A percentile compares a stretch with the other conserved stretches of the same genome.
Conservation (phyloP, 2,797 vertebrate species). For the Platyrinchus mystaceus region DNA sequence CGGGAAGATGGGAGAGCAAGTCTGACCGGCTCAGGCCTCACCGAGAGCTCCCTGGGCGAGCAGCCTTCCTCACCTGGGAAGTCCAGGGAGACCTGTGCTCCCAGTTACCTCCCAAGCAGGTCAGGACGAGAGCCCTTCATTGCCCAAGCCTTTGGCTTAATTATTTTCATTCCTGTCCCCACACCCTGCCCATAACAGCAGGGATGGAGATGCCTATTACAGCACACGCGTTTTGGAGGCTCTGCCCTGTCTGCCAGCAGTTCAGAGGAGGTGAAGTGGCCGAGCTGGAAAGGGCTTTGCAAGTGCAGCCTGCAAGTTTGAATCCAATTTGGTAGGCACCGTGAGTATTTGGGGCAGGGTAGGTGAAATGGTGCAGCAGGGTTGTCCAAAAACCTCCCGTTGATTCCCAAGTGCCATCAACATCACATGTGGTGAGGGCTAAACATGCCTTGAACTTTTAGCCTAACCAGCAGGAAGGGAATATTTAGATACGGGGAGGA, state of each 20-base stretch:
- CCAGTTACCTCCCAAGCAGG: constrained; percentile 46
- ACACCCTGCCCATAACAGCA: constrained; percentile 44
- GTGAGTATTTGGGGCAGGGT: background rate
- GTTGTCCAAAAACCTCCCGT: background rate
- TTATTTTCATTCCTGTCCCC: constrained; percentile 56
- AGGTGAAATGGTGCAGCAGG: background rate
- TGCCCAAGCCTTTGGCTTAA: constrained; percentile 20
- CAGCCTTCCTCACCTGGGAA: constrained; percentile 27
- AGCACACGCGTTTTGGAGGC: background rate
- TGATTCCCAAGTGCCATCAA: background rate
- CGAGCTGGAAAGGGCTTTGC: background rate
- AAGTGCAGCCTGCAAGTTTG: background rate
- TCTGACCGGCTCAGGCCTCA: constrained; percentile 14
- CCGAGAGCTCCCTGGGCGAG: background rate
- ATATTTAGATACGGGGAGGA: background rate
- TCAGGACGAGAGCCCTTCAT: constrained; percentile 37
- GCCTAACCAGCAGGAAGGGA: background rate
- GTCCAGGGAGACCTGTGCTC: background rate
- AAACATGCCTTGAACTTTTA: background rate
- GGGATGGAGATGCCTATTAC: constrained; percentile 20
- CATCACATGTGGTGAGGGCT: background rate
- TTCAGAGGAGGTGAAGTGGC: background rate
- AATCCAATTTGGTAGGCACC: background rate
- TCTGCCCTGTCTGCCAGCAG: constrained; percentile 10
- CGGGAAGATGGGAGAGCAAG: background rate